Evolutionary conservation across 2,797 vertebrate species (phyloP), one percentile per base, ranked within the genome.

Genomic region (Amazonetta brasiliensis): DNA sequence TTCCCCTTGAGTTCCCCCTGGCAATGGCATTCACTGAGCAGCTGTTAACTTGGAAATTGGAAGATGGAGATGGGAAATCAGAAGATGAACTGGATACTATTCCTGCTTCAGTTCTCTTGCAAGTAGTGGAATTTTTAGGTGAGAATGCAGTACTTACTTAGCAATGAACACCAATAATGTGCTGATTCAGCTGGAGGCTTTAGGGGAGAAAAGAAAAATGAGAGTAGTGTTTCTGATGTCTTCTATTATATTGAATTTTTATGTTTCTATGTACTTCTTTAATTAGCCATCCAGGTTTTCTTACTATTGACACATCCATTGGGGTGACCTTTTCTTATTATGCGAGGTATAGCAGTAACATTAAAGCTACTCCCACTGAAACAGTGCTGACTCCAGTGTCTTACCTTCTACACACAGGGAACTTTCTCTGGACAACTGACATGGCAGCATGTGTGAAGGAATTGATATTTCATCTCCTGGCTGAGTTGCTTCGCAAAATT

Each of bases 21-120:
- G 99, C 99, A 33, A 97, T 99, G 98, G 99, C 99, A 7, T 99
- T 99, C 41, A 98, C 99, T 8, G 99, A 99, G 78, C 99, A 99
- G 97, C 98, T 99, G 39, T 96, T 99, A 92, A 98, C 99, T 5
- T 99, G 99, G 99, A 99, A 98, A 59, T 95, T 99, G 22, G 98
- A 98, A 44, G 99, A 99, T 9, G 95, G 96, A 18, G 97, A 97
- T 59, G 99, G 98, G 46, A 98, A 95, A 63, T 98, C 98, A 0
- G 99, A 99, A 92, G 99, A 99, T 1, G 99, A 99, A 68, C 98
- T 99, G 64, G 99, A 99, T 96, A 98, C 98, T 2, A 98, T 99
- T 69, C 99, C 99, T 12, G 96, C 99, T 4, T 98, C 99, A 2
- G 99, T 99, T 88, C 98, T 99, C 52, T 97, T 99, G 90, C 99